These are phyloP conservation scores for Nebria salina DNA, from an alignment of 2,888 invertebrate genomes.

Conservation along the genomic window DNA sequence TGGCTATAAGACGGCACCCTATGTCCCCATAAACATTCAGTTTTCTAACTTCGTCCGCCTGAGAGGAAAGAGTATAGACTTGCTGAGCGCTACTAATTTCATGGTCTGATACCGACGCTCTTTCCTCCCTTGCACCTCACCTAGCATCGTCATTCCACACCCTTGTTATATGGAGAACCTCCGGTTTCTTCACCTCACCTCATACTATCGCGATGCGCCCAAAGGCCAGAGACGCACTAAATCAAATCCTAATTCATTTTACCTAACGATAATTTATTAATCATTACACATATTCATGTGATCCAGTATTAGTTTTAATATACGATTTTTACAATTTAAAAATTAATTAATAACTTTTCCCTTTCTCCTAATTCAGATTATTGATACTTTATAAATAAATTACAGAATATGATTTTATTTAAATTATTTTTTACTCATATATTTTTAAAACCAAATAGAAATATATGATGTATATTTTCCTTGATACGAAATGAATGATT, in stretches of 20 bases:
- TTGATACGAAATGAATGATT: no score
- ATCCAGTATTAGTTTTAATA: no score
- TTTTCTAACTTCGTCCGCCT: constrained; percentile 14
- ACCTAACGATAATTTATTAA: neutral
- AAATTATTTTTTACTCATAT: no score
- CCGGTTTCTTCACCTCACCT: neutral
- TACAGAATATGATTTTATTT: no score
- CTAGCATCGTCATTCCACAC: neutral
- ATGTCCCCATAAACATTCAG: constrained; percentile 33
- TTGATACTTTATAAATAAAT: no score
- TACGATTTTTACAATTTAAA: no score
- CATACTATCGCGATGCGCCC: neutral
- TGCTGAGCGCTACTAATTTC: constrained; percentile 59
- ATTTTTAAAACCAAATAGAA: no score
- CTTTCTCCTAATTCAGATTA: no score
- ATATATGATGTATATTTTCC: no score
- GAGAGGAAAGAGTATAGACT: constrained; percentile 41
- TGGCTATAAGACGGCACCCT: constrained; percentile 16
- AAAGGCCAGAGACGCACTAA: neutral
- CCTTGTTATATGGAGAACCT: constrained; percentile 1
- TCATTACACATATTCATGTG: no score
- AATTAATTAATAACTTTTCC: no score
- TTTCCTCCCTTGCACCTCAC: constrained; percentile 48
- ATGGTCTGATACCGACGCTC: constrained; percentile 59
- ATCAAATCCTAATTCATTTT: neutral